Percentiles rank a stretch among this genome's conserved stretches.
These are phyloP conservation scores for Oxyruncus cristatus DNA, from an alignment of 2,113 vertebrate species.

Conservation along the genomic window DNA sequence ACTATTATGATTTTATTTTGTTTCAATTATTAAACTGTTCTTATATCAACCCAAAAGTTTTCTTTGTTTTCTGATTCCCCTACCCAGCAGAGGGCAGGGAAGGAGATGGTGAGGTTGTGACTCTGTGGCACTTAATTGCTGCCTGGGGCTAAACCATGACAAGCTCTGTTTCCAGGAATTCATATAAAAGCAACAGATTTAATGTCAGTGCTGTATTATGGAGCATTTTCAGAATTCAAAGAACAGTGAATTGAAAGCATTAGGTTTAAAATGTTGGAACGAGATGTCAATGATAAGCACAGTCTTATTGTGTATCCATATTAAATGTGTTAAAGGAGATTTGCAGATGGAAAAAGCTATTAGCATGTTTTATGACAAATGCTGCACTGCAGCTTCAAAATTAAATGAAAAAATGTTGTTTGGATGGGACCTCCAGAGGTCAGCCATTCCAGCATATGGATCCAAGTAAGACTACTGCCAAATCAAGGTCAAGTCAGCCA, in stretches of 20 bases:
- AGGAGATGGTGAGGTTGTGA: background rate
- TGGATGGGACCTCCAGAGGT: background rate
- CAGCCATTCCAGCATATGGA: background rate
- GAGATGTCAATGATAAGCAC: background rate
- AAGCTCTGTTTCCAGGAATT: conserved; percentile 21
- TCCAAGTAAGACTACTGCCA: background rate
- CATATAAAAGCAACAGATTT: conserved; percentile 2
- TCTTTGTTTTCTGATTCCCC: background rate
- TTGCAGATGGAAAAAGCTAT: background rate
- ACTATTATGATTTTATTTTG: background rate
- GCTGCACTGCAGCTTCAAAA: background rate
- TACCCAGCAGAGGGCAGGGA: background rate
- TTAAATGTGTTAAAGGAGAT: background rate
- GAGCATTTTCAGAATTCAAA: conserved; percentile 37
- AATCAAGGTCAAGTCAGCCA: background rate
- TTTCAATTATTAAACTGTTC: background rate
- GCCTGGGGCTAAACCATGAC: background rate
- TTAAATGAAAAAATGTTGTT: background rate
- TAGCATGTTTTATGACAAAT: background rate
- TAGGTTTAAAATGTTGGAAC: background rate
- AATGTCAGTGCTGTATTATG: background rate
- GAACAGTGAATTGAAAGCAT: background rate
- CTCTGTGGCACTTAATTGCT: background rate
- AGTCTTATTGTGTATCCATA: background rate
- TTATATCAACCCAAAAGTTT: background rate